Evolutionary conservation across 2,888 invertebrate genomes (phyloP).

Genomic region (Dynastes grantii): DNA sequence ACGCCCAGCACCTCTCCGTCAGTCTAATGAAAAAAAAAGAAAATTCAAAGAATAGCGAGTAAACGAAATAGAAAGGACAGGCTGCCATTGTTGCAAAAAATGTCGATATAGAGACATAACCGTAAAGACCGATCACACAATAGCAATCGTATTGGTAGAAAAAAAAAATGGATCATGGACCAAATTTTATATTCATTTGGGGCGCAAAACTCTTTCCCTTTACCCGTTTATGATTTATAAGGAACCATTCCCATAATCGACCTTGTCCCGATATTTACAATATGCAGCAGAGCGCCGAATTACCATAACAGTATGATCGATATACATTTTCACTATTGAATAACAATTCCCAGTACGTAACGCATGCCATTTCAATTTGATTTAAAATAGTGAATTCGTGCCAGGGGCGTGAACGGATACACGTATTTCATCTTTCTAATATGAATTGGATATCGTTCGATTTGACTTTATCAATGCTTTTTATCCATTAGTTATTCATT

Average conservation of each 20-base stretch:
- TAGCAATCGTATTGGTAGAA: constrained; percentile 46
- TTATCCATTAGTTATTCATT: constrained; percentile 64
- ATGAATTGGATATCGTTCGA: constrained; percentile 63
- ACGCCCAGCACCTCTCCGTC: constrained; percentile 63
- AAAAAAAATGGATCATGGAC: constrained; percentile 54
- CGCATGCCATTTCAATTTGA: constrained; percentile 64
- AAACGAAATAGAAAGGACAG: constrained; percentile 58
- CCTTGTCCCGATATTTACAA: constrained; percentile 61
- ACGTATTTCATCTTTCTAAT: constrained; percentile 62
- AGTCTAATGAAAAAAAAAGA: constrained; percentile 51
- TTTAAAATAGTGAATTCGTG: constrained; percentile 63
- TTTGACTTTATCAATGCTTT: constrained; percentile 61
- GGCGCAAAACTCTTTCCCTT: constrained; percentile 62
- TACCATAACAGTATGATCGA: constrained; percentile 68
- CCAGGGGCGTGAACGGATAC: constrained; percentile 65
- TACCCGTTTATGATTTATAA: constrained; percentile 65
- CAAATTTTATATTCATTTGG: constrained; percentile 69
- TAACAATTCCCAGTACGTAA: constrained; percentile 55
- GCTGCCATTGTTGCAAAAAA: constrained; percentile 61
- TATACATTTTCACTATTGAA: constrained; percentile 61
- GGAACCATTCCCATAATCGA: constrained; percentile 68
- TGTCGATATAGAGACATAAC: constrained; percentile 60
- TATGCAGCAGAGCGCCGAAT: constrained; percentile 65
- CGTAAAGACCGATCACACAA: constrained; percentile 49
- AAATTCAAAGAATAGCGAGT: constrained; percentile 58